phyloP scores from a whole-genome alignment of 2,888 invertebrate genomes.

The Laspeyria flexula region DNA sequence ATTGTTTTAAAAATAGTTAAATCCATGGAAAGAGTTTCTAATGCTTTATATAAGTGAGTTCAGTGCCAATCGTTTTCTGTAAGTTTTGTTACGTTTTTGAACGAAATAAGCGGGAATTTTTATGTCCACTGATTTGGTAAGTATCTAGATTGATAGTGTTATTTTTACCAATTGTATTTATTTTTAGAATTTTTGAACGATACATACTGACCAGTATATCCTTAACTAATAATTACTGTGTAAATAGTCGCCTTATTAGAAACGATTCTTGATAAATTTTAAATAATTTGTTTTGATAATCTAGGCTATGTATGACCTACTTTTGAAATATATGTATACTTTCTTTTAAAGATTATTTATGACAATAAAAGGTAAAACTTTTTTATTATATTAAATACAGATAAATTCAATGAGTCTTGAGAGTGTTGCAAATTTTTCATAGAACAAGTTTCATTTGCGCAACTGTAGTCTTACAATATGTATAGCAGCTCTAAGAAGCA shows the following conservation, averaged over 20 bases:
- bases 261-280: background rate
- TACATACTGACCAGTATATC: background rate
- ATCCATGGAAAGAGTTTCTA: background rate
- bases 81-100: background rate
- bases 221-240: background rate
- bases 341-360: too few relatives aligned
- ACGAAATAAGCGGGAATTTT: background rate
- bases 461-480: too few relatives aligned
- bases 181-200: background rate
- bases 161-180: background rate
- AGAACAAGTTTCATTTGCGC: too few relatives aligned
- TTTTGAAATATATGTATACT: too few relatives aligned
- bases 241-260: too few relatives aligned
- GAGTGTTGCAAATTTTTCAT: too few relatives aligned
- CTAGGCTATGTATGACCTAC: slow-evolving; percentile 20
- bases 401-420: too few relatives aligned
- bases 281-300: background rate
- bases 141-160: slow-evolving; percentile 7
- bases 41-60: background rate
- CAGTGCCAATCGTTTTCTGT: background rate
- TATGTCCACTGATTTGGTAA: slow-evolving; percentile 24
- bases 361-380: too few relatives aligned
- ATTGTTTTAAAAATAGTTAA: background rate
- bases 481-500: too few relatives aligned
- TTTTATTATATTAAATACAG: too few relatives aligned